Evolutionary conservation across 64 coral and sea anemone species (phyloP).

Genomic region (Porites lutea): DNA sequence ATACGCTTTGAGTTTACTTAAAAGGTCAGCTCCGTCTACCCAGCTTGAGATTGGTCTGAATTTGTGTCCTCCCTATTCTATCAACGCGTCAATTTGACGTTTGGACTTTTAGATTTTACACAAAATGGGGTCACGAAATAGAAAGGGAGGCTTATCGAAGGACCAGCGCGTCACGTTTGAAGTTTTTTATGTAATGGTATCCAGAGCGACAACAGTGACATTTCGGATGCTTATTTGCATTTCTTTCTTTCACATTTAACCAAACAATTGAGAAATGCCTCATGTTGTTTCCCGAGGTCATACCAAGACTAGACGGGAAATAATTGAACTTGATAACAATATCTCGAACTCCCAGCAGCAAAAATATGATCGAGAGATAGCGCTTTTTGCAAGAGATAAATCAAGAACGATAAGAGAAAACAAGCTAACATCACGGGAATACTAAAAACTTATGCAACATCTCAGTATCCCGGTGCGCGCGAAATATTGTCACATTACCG

Average conservation of each 20-base stretch:
- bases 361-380: slow-evolving; percentile 8
- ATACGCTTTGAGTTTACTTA: too few species aligned
- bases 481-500: neutral
- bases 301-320: slow-evolving; percentile 32
- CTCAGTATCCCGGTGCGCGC: neutral
- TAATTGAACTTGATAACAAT: slow-evolving; percentile 1
- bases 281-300: slow-evolving; percentile 8
- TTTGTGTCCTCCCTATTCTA: neutral
- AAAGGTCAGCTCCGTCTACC: neutral
- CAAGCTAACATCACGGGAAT: neutral
- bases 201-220: neutral
- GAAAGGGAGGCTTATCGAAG: neutral
- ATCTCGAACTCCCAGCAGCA: slow-evolving; percentile 19
- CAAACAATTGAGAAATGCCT: neutral
- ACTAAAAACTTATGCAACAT: neutral
- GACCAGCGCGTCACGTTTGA: neutral
- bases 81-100: slow-evolving; percentile 4
- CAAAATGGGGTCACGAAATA: slow-evolving; percentile 4
- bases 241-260: neutral
- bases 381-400: neutral
- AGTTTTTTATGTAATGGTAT: neutral
- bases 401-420: slow-evolving; percentile 13
- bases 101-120: neutral
- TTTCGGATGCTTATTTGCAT: neutral
- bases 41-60: neutral